Evolutionary conservation across 1,140 invertebrate species (phyloP), one percentile per base, ranked within the genome.

Genomic region (Drosophila guanche): DNA sequence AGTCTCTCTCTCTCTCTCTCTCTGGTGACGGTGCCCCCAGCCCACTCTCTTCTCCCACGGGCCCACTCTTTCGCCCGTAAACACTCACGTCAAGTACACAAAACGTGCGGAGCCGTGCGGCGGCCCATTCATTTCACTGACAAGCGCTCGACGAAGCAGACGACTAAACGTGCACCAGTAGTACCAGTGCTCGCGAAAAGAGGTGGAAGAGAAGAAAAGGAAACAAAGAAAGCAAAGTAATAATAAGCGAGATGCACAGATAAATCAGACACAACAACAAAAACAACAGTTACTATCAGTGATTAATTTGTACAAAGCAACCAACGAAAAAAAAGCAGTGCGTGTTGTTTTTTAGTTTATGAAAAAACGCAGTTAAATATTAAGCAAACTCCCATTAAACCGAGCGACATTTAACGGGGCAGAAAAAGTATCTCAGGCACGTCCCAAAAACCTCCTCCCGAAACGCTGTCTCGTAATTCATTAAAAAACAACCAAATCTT

Each of bases 101-200:
- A 88, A 80, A 88, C 66, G 65, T 86, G 69, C 45, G 48, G 76
- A 61, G 75, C 62, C 46, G 70, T 52, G 43, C 40, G 48, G 48
- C 65, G 61, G 58, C 71, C 63, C 78, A 83, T 81, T 86, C 81
- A 86, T 88, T 86, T 78, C 52, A 47, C 59, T 55, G 66, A 60
- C 69, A 76, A 88, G 55, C 83, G 77, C 68, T 73, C 69, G 61
- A n/a, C 65, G 59, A 70, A 70, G 63, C 81, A 61, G 61, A 88
- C 74, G 56, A 59, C 51, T 20, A 22, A 61, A 66, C 45, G 50
- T 46, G 61, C 37, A 53, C 10, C 43, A 37, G 33, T 37, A 10
- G 61, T 27, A 53, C 10, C 43, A 37, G 33, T 37, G 33, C 33
- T 12, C 33, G 33, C 33, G 33, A 37, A 29, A 29, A 45, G 46